These are phyloP conservation scores for Synergus umbraculus DNA, from an alignment of 2,888 invertebrate species.

Conservation along the genomic window DNA sequence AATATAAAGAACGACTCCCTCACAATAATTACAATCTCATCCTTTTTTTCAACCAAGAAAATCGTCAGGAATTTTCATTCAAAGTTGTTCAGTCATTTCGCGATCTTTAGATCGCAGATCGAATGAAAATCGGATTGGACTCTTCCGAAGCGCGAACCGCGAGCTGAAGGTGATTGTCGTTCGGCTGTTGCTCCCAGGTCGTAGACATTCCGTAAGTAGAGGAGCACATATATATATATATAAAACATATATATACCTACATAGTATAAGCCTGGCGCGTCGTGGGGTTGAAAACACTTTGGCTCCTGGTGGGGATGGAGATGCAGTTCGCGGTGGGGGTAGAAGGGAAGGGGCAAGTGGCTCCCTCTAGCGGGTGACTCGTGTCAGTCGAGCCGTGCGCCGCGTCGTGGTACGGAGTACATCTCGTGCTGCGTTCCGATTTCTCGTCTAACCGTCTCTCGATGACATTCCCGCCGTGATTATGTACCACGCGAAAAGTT, in stretches of 20 bases:
- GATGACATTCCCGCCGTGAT: conserved; percentile 36
- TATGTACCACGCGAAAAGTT: conserved; percentile 40
- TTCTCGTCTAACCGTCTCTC: conserved; percentile 30
- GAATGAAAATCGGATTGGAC: conserved; percentile 14
- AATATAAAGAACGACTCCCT: too few species aligned
- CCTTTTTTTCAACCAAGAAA: too few species aligned
- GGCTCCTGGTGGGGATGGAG: conserved; percentile 51
- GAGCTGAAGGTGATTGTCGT: conserved; percentile 33
- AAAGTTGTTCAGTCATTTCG: neutral
- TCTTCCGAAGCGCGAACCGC: conserved; percentile 1
- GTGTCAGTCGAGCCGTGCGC: conserved; percentile 73
- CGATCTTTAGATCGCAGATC: conserved; percentile 18
- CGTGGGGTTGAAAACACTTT: conserved; percentile 43
- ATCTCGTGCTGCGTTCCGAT: conserved; percentile 53
- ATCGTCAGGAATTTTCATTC: too few species aligned
- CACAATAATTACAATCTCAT: too few species aligned
- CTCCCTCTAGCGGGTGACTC: conserved; percentile 68
- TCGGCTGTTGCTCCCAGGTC: conserved; percentile 40
- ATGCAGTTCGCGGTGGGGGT: conserved; percentile 46
- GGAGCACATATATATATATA: conserved; percentile 18
- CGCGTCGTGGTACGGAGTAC: conserved; percentile 69
- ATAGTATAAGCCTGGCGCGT: conserved; percentile 15
- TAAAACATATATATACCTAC: conserved; percentile 6
- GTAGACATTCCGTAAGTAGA: conserved; percentile 37
- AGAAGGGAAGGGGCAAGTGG: conserved; percentile 59